Evolutionary conservation across 2,888 invertebrate species (phyloP), one percentile per base, ranked within the genome.

Genomic region (Megamerina dolium): DNA sequence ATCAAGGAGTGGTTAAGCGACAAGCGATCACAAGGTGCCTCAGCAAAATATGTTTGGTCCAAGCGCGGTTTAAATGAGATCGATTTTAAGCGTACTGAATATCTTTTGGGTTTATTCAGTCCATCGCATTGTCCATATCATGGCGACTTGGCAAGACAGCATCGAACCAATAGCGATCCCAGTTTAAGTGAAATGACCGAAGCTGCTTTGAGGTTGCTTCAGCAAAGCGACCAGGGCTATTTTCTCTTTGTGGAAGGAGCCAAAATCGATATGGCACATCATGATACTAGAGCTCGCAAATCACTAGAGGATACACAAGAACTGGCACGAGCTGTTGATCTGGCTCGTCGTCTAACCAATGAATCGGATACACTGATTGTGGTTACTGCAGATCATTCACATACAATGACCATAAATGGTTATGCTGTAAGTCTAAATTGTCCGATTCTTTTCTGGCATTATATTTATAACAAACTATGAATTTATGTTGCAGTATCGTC

Each of bases 281-380:
- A 92, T 59, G 77, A 73, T 1, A 80, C 75, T 0, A 70, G 70
- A 51, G 83, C 84, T 0, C 76, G 76, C 26, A 76, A 77, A 43
- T 83, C 91, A 0, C 69, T 92, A 2, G 82, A 85, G 50, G 92
- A 93, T 64, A 85, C 87, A 0, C 75, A 82, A 1, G 86, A 87
- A 57, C 76, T 90, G 42, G 79, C 83, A 18, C 77, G 80, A 46
- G 84, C 91, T 2, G 75, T 87, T 8, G 68, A 78, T 58, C 70
- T 73, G 37, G 83, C 87, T 1, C 37, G 77, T 27, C 64, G 73
- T 17, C 64, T 82, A 64, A 81, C 84, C 0, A 67, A 76, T 49
- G 64, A 67, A 1, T 71, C 79, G 0, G 85, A 91, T 18, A 91
- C 91, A 0, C 68, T 92, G 10, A 77, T 90, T 4, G 77, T 91